Evolutionary conservation across 2,113 vertebrate species (phyloP).

Genomic region (Phasianus colchicus): DNA sequence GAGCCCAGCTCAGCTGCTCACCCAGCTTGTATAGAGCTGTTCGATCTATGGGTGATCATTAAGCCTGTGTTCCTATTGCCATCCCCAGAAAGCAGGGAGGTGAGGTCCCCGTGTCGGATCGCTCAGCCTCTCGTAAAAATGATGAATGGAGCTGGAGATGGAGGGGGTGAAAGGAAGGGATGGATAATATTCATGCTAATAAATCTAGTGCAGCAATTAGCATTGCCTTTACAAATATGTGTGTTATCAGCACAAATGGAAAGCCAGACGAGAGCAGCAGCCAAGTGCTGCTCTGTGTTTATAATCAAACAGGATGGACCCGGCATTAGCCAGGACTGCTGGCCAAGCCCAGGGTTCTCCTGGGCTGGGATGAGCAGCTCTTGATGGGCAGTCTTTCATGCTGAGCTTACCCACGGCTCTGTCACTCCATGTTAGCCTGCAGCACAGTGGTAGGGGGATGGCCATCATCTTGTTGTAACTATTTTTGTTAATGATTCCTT

Average conservation of each 20-base stretch:
- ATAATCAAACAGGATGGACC: constrained; percentile 20
- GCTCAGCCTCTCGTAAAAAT: neutral
- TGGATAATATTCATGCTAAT: constrained; percentile 27
- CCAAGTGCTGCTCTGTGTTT: constrained; percentile 54
- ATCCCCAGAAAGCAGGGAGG: neutral
- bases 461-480: neutral
- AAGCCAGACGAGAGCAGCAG: neutral
- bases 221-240: constrained; percentile 20
- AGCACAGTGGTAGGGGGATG: neutral
- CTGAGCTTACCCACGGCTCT: neutral
- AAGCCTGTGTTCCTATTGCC: neutral
- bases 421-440: neutral
- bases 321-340: neutral
- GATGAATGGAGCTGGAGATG: neutral
- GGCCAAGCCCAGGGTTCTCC: neutral
- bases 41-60: fast-evolving
- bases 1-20: neutral
- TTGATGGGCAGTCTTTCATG: neutral
- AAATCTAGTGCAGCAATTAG: neutral
- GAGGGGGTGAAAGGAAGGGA: neutral
- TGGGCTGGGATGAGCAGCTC: neutral
- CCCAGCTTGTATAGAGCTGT: neutral
- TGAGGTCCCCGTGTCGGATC: neutral
- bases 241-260: constrained; percentile 51
- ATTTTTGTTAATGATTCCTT: neutral